Evolutionary conservation across 2,797 vertebrate genomes (phyloP), one percentile per base, ranked within the genome.

Genomic region (Intellagama lesueurii): DNA sequence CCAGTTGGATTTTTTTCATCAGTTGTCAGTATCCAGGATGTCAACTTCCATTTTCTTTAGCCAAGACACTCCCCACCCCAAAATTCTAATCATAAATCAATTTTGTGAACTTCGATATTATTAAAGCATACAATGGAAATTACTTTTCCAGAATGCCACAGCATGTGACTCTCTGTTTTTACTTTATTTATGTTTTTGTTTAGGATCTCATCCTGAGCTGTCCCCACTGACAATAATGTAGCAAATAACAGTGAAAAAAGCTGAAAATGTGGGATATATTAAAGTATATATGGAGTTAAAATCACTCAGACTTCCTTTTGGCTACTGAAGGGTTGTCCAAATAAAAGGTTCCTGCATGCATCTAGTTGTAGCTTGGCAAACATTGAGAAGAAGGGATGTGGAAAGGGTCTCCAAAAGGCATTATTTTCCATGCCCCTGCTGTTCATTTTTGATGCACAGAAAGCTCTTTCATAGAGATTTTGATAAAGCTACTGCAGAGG

Each of bases 191-290:
- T 83, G 56, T 14, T 69, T 69, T 83, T 83, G 40, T 82, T 85
- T 75, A 86, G 69, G 12, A 8, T 49, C 85, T 73, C 81, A 70
- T 60, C 69, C 40, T 86, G 44, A 40, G 30, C 56, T 86, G 56
- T 68, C 44, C n/a, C 44, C 22, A 68, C 30, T 66, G 68, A 66
- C 30, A 81, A 85, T 30, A 75, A 16, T 75, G 56, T 81, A 76
- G 6, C 47, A 69, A 88, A 81, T 60, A 64, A 26, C 2, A 72
- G 72, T 81, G 35, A 85, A 35, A 66, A 80, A 40, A 7, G 60
- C 22, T 83, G 80, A 83, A 47, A 89, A 81, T 89, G n/a, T 85
- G 70, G 78, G 86, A 75, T 75, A 75, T 76, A 86, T 89, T 89
- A 72, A 75, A 85, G 11, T n/a, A 73, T 64, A 75, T 73, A 73